phyloP scores from a whole-genome alignment of 1,140 invertebrate genomes.

The Triops cancriformis region DNA sequence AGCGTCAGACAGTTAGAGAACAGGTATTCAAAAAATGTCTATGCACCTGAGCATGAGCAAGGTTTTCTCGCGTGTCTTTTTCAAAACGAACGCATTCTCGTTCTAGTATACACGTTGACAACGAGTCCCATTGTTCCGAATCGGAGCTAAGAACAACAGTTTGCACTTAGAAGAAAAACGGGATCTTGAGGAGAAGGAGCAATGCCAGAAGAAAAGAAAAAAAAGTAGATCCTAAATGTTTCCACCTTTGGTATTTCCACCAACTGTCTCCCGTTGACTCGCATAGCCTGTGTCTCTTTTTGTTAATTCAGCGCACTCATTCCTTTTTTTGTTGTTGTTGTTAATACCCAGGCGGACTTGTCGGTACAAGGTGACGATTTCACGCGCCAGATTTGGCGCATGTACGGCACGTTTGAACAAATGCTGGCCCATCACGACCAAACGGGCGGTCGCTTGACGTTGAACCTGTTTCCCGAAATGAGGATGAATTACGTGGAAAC shows the following conservation, averaged over 20 bases:
- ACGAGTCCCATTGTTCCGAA: not conserved
- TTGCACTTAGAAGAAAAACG: not conserved
- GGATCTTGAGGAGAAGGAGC: not conserved
- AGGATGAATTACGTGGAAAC: not conserved
- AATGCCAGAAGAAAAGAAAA: not conserved
- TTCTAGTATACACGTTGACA: not conserved
- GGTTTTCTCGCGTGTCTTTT: too few species aligned
- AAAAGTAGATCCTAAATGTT: not conserved
- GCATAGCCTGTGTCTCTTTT: not conserved
- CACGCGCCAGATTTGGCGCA: conserved; percentile 38
- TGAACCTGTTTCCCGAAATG: not conserved
- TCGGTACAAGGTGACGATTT: conserved; percentile 40
- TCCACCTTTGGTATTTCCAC: conserved; percentile 6
- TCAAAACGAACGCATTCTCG: not conserved
- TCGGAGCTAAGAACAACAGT: not conserved
- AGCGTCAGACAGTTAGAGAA: not conserved
- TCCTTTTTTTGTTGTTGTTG: conserved; percentile 1
- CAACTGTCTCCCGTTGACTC: not conserved
- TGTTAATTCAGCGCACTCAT: not conserved
- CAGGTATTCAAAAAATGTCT: not conserved
- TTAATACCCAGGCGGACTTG: conserved; percentile 36
- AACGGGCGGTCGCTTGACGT: conserved; percentile 19
- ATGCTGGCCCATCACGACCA: conserved; percentile 34
- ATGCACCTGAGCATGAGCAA: not conserved
- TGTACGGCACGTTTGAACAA: conserved; percentile 41